Evolutionary conservation across 92 coral and sea anemone genomes (phyloP).

Genomic region (Anthopleura xanthogrammica): DNA sequence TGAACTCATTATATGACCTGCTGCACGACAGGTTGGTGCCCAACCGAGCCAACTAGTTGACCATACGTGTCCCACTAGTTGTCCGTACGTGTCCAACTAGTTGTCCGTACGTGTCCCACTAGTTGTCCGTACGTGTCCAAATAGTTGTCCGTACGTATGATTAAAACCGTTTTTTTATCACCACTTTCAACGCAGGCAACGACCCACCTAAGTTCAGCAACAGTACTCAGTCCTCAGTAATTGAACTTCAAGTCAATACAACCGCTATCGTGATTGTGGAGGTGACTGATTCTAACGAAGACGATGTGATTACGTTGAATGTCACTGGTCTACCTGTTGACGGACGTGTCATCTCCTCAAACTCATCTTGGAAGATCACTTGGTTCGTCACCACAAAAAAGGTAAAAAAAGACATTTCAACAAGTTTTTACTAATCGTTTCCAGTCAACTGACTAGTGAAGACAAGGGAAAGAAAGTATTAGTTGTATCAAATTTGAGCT

Average conservation of each 20-base stretch:
- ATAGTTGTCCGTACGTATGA: too few relatives aligned
- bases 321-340: constrained; percentile 43
- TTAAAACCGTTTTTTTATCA: too few relatives aligned
- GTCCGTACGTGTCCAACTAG: too few relatives aligned
- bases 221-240: constrained; percentile 21
- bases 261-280: constrained; percentile 19
- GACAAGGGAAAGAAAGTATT: too few relatives aligned
- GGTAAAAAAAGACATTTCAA: constrained; percentile 17
- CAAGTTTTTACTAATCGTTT: not conserved
- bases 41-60: too few relatives aligned
- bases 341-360: not conserved
- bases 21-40: too few relatives aligned
- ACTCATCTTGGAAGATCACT: not conserved
- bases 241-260: constrained; percentile 48
- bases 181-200: constrained; percentile 31
- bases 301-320: constrained; percentile 39
- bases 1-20: too few relatives aligned
- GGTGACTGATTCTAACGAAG: constrained; percentile 57
- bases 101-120: too few relatives aligned
- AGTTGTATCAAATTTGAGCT: too few relatives aligned
- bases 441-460: too few relatives aligned
- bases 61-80: too few relatives aligned
- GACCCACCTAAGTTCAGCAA: constrained; percentile 41
- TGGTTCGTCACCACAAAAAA: constrained; percentile 42
- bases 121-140: too few relatives aligned